phyloP scores from a whole-genome alignment of 2,113 vertebrate genomes.

The Oncorhynchus nerka region DNA sequence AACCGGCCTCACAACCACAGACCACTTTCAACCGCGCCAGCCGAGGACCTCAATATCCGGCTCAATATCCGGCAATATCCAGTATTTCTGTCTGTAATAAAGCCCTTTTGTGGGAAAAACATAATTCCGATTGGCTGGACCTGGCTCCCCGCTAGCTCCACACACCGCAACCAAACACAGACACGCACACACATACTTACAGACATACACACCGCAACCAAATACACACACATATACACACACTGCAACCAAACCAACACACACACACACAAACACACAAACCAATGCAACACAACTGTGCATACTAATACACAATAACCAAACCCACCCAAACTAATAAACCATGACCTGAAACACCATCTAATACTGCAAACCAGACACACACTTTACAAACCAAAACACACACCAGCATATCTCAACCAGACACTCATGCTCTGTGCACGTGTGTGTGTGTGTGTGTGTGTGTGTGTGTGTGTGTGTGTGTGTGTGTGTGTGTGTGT shows the following conservation, averaged over 20 bases:
- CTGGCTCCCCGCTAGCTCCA: too few relatives aligned
- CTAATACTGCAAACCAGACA: not conserved
- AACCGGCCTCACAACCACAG: too few relatives aligned
- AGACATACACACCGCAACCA: too few relatives aligned
- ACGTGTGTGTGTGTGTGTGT: not conserved
- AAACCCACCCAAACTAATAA: not conserved
- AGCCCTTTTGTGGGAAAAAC: too few relatives aligned
- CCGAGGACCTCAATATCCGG: too few relatives aligned
- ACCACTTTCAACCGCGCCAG: too few relatives aligned
- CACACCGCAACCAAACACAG: too few relatives aligned
- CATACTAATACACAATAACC: not conserved
- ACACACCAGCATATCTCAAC: not conserved
- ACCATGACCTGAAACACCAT: not conserved
- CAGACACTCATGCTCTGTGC: not conserved
- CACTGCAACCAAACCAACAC: conserved; percentile 16
- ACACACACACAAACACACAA: conserved; percentile 38
- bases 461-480: not conserved
- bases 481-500: not conserved
- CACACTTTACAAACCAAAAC: conserved; percentile 8
- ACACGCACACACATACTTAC: too few relatives aligned
- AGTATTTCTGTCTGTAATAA: too few relatives aligned
- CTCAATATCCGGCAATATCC: too few relatives aligned
- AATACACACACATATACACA: too few relatives aligned
- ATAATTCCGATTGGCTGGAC: too few relatives aligned
- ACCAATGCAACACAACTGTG: conserved; percentile 37